Evolutionary conservation across 2,888 invertebrate genomes (phyloP).

Genomic region (Drosophila diplacantha): DNA sequence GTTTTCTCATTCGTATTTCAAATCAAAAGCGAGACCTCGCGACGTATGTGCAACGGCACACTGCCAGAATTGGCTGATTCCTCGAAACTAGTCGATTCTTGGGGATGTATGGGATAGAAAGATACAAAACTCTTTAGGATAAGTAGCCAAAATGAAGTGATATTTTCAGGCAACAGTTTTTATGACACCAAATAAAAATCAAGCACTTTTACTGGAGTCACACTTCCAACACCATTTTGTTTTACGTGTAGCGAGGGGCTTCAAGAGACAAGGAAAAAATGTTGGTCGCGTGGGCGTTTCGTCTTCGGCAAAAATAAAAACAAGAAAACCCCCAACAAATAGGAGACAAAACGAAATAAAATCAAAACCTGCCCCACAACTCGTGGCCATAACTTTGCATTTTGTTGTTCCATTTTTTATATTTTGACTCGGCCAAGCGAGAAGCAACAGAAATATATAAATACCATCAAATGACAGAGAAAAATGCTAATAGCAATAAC

Average conservation of each 20-base stretch:
- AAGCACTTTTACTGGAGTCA: not conserved
- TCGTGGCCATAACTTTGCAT: slow-evolving; percentile 69
- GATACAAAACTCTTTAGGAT: not conserved
- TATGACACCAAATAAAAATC: not conserved
- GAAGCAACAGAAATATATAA: slow-evolving; percentile 29
- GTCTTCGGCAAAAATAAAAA: slow-evolving; percentile 51
- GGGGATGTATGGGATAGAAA: too few species aligned
- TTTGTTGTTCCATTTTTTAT: slow-evolving; percentile 35
- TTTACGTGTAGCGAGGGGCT: not conserved
- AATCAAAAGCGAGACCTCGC: slow-evolving; percentile 54
- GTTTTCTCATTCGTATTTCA: slow-evolving; percentile 26
- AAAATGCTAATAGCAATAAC: slow-evolving; percentile 69
- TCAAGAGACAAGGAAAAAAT: slow-evolving; percentile 63
- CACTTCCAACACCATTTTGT: too few species aligned
- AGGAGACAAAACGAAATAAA: slow-evolving; percentile 24
- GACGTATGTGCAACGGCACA: slow-evolving; percentile 62
- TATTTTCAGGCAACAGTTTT: not conserved
- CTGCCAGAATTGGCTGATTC: not conserved
- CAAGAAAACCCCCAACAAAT: slow-evolving; percentile 1
- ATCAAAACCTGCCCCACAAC: slow-evolving; percentile 66
- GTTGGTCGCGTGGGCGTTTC: slow-evolving; percentile 72
- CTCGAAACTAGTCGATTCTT: not conserved
- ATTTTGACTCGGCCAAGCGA: slow-evolving; percentile 44
- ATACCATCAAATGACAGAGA: slow-evolving; percentile 60
- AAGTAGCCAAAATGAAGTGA: not conserved